Evolutionary conservation across 2,797 vertebrate genomes (phyloP), one percentile per base, ranked within the genome.

Genomic region (Gymnothorax javanicus): DNA sequence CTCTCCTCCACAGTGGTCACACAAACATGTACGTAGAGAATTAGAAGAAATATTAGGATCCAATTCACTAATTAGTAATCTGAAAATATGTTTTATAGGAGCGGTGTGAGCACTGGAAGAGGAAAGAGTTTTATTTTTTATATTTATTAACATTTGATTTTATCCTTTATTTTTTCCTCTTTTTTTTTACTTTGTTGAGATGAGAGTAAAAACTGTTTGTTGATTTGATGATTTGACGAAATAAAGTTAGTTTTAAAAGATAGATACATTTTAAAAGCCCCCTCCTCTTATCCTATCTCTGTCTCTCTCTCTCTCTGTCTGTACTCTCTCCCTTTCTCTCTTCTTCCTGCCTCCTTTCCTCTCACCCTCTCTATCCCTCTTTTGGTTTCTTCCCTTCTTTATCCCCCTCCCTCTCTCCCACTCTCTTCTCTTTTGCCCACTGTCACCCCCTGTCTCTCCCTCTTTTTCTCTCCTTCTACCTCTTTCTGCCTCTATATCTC

Each of bases 1-100:
- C 27, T 77, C 73, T 77, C 73, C 73, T 77, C 73, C 73, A 77
- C 43, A 77, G 73, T 77, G 73, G 73, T 77, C 73, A 77, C 73
- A 77, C 73, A 77, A 77, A 52, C 73, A 77, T 52, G 73, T 77
- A 77, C 73, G 73, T 33, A 77, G 33, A 77, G 73, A 77, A 77
- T 50, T 77, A 77, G 50, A 77, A 27, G 43, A 7, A 50, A 50
- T 15, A 13, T 73, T 73, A 73, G 27, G 69, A 43, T 13, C 69
- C 15, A 73, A 11, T 33, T 73, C 13, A 73, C 43, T 43, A 9
- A 77, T 50, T 52, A 77, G 13, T 77, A 77, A 52, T 52, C 73
- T 75, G 43, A 20, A 77, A 77, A 50, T 15, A 75, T 13, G 43
- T 27, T 15, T 77, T 77, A 15, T 50, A 77, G 7, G 11, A 77